Conservation (phyloP, 2,888 invertebrate species). For the Plemyria rubiginata region DNA sequence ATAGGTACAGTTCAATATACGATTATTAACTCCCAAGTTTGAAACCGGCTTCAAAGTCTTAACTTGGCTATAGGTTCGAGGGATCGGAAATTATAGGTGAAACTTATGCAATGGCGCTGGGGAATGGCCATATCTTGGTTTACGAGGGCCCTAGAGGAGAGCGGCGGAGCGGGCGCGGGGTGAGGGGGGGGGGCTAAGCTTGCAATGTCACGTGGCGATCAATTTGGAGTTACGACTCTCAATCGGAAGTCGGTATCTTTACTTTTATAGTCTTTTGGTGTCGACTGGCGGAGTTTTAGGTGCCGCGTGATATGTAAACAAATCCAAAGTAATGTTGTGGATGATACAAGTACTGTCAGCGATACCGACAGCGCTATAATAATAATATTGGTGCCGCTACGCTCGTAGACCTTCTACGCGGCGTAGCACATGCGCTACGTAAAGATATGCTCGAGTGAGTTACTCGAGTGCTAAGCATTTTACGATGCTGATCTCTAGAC, state of each 20-base stretch:
- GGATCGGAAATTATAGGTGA: slow-evolving; percentile 62
- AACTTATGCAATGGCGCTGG: slow-evolving; percentile 60
- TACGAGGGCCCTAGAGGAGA: slow-evolving; percentile 41
- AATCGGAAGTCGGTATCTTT: slow-evolving; percentile 46
- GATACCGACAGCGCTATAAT: background rate
- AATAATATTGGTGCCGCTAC: background rate
- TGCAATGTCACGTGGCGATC: slow-evolving; percentile 61
- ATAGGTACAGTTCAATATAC: slow-evolving; percentile 37
- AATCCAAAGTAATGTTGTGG: background rate
- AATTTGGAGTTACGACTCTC: slow-evolving; percentile 63
- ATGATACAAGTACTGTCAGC: too few species aligned
- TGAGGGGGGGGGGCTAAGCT: slow-evolving; percentile 44
- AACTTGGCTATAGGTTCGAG: slow-evolving; percentile 45
- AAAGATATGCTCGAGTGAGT: background rate
- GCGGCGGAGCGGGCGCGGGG: slow-evolving; percentile 19
- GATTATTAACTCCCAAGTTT: slow-evolving; percentile 38
- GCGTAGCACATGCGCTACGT: background rate
- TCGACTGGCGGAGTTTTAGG: slow-evolving; percentile 2
- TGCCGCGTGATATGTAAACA: background rate
- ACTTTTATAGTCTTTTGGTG: slow-evolving; percentile 39
- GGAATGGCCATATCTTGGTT: slow-evolving; percentile 53
- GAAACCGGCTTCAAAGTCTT: slow-evolving; percentile 35
- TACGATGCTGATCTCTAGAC: background rate
- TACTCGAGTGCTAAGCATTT: background rate
- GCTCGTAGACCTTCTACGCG: background rate